phyloP scores from a whole-genome alignment of 2,888 invertebrate genomes.

The Subacronicta megacephala region DNA sequence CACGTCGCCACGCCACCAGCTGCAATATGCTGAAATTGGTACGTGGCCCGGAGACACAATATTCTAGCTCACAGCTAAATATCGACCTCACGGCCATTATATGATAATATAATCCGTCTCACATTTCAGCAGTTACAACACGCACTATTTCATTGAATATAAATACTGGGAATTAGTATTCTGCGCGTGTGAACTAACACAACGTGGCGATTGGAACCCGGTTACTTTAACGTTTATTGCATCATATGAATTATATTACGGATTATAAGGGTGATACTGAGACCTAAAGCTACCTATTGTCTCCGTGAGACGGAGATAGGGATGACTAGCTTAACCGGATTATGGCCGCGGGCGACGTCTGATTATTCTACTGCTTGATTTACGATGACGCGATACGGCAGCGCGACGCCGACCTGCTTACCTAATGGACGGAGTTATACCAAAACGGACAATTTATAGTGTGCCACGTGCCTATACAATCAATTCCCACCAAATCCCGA shows the following conservation, averaged over 20 bases:
- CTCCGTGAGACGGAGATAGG: slow-evolving; percentile 81
- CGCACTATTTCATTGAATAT: slow-evolving; percentile 46
- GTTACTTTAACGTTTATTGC: slow-evolving; percentile 73
- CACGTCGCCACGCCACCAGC: slow-evolving; percentile 71
- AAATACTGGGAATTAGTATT: slow-evolving; percentile 62
- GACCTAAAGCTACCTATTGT: slow-evolving; percentile 78
- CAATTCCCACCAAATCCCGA: slow-evolving; percentile 67
- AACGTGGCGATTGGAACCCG: slow-evolving; percentile 71
- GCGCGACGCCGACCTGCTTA: slow-evolving; percentile 73
- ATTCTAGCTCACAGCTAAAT: slow-evolving; percentile 58
- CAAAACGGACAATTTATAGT: slow-evolving; percentile 83
- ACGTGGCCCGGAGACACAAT: slow-evolving; percentile 77
- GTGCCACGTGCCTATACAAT: slow-evolving; percentile 78
- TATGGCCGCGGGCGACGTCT: slow-evolving; percentile 79
- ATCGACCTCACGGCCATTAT: slow-evolving; percentile 49
- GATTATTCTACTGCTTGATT: slow-evolving; percentile 87
- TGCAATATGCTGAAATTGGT: slow-evolving; percentile 86
- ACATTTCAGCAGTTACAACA: slow-evolving; percentile 48
- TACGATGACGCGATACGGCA: slow-evolving; percentile 84
- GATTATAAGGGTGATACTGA: slow-evolving; percentile 58
- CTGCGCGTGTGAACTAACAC: slow-evolving; percentile 73
- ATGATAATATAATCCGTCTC: slow-evolving; percentile 52
- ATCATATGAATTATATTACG: slow-evolving; percentile 68
- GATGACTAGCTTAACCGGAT: slow-evolving; percentile 84
- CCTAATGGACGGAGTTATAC: slow-evolving; percentile 74